Evolutionary conservation across 1,140 invertebrate genomes (phyloP).

Genomic region (Centruroides vittatus): DNA sequence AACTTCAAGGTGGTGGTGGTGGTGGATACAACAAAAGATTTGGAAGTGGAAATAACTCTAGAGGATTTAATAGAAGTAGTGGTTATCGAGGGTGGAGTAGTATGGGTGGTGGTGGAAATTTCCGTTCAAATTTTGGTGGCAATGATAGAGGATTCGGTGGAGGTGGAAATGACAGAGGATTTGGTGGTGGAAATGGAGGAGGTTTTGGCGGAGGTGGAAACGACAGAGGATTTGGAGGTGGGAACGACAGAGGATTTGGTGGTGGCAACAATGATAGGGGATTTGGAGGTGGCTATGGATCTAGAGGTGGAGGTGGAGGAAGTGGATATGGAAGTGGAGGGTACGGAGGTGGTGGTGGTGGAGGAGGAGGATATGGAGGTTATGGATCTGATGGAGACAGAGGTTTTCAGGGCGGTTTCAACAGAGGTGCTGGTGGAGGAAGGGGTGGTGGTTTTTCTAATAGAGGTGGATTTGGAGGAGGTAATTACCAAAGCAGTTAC

Average conservation of each 20-base stretch:
- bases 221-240: background rate
- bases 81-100: background rate
- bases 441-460: too few species aligned
- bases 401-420: too few species aligned
- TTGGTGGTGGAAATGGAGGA: background rate
- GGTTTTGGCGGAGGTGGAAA: background rate
- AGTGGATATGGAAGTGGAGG: background rate
- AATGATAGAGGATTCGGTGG: background rate
- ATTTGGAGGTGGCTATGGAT: background rate
- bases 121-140: background rate
- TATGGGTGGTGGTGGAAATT: background rate
- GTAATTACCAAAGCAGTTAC: too few species aligned
- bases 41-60: background rate
- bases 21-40: background rate
- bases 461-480: too few species aligned
- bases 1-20: background rate
- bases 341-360: background rate
- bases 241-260: background rate
- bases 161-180: background rate
- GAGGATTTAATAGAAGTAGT: background rate
- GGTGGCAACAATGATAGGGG: background rate
- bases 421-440: too few species aligned
- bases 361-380: conserved; percentile 6
- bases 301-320: background rate
- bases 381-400: background rate